A percentile compares a stretch with the other conserved stretches of the same genome.
Conservation (phyloP, 2,797 vertebrate genomes). For the Oreochromis mossambicus region DNA sequence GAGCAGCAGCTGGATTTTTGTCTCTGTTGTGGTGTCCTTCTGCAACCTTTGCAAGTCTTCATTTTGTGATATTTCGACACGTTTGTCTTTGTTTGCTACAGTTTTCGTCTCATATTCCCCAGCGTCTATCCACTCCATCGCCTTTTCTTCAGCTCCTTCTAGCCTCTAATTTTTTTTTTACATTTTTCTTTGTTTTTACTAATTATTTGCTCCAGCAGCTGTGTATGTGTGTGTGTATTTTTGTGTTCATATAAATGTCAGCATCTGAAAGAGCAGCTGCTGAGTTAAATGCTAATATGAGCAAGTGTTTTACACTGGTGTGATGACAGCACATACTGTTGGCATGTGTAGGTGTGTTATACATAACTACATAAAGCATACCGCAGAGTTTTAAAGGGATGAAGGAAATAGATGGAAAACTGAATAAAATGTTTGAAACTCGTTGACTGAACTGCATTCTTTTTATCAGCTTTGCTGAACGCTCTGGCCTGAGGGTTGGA, state of each 20-base stretch:
- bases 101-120: slow-evolving; percentile 25
- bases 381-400: background rate
- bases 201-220: slow-evolving; percentile 3
- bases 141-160: background rate
- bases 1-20: background rate
- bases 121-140: background rate
- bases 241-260: slow-evolving; percentile 34
- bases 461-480: slow-evolving; percentile 12
- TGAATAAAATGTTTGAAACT: background rate
- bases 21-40: slow-evolving; percentile 15
- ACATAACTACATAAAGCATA: background rate
- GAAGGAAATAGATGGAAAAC: background rate
- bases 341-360: background rate
- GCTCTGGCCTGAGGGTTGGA: background rate
- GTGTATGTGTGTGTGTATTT: background rate
- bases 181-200: background rate
- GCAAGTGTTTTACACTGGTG: slow-evolving; percentile 40
- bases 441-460: background rate
- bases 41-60: slow-evolving; percentile 23
- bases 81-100: slow-evolving; percentile 28
- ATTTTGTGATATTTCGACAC: slow-evolving; percentile 25
- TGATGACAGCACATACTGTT: background rate
- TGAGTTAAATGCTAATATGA: slow-evolving; percentile 45
- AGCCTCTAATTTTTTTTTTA: background rate
- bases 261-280: slow-evolving; percentile 26